These are phyloP conservation scores for Trialeurodes vaporariorum DNA, from an alignment of 1,140 invertebrate species.

Conservation along the genomic window DNA sequence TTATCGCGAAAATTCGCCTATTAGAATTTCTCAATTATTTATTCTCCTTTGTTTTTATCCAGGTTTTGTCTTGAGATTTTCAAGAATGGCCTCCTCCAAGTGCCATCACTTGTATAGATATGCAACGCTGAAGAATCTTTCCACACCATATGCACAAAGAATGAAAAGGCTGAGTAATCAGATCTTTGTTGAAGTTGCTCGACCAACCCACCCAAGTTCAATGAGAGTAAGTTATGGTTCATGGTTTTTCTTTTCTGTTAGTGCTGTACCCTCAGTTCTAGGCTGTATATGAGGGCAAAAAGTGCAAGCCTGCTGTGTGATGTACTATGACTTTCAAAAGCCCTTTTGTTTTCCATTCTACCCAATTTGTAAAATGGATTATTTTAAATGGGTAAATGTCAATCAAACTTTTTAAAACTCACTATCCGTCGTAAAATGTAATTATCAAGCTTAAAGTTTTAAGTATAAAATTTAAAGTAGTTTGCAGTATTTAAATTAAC, in stretches of 20 bases:
- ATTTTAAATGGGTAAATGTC: no score
- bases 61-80: no score
- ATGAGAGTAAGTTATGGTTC: constrained; percentile 41
- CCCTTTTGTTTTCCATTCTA: no score
- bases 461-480: no score
- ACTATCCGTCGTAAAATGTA: no score
- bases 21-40: no score
- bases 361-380: no score
- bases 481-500: background rate
- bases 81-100: no score
- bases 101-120: constrained; percentile 38
- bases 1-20: no score
- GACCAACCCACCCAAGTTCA: constrained; percentile 55
- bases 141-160: constrained; percentile 64
- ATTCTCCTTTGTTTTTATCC: no score
- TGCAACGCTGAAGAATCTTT: constrained; percentile 48
- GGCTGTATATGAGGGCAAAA: background rate
- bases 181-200: constrained; percentile 80
- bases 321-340: background rate
- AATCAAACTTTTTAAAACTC: no score
- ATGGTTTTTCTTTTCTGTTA: background rate
- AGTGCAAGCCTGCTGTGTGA: background rate
- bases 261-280: background rate
- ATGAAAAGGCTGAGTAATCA: constrained; percentile 77
- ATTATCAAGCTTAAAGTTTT: no score